A percentile compares a stretch with the other conserved stretches of the same genome.
Evolutionary conservation across 2,113 vertebrate genomes (phyloP).

Genomic region (Cynocephalus volans): DNA sequence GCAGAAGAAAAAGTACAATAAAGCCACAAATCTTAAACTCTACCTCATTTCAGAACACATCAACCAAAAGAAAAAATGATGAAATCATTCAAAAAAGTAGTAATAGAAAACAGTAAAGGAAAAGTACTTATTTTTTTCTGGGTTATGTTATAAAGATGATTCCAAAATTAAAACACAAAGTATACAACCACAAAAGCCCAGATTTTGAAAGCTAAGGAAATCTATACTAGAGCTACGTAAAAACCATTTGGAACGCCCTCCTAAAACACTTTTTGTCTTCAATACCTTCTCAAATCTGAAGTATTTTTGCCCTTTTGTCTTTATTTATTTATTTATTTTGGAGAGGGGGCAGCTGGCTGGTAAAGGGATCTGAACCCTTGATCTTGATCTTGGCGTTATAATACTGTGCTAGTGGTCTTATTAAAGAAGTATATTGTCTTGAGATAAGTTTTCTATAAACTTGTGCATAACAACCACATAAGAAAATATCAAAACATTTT

Average conservation of each 20-base stretch:
- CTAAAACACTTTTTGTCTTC: not conserved
- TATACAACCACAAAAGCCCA: not conserved
- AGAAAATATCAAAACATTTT: slow-evolving; percentile 48
- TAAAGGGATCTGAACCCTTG: no score
- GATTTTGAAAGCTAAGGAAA: slow-evolving; percentile 25
- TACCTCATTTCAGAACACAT: not conserved
- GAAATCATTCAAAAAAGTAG: not conserved
- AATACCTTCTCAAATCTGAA: not conserved
- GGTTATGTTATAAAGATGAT: slow-evolving; percentile 3
- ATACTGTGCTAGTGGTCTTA: not conserved
- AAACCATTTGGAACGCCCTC: not conserved
- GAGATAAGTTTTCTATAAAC: slow-evolving; percentile 64
- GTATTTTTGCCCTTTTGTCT: not conserved
- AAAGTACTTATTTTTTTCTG: not conserved
- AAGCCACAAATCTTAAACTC: not conserved
- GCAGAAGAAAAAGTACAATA: not conserved
- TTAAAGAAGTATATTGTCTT: not conserved
- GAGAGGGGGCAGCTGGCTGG: no score
- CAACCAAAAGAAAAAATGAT: not conserved
- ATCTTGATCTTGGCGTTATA: no score
- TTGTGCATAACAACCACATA: slow-evolving; percentile 35
- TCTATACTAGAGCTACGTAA: not conserved
- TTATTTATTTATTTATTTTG: no score
- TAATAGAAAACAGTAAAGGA: not conserved
- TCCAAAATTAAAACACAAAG: slow-evolving; percentile 33